Conservation (phyloP, 2,797 vertebrate species). For the Coccyzus lansbergi region DNA sequence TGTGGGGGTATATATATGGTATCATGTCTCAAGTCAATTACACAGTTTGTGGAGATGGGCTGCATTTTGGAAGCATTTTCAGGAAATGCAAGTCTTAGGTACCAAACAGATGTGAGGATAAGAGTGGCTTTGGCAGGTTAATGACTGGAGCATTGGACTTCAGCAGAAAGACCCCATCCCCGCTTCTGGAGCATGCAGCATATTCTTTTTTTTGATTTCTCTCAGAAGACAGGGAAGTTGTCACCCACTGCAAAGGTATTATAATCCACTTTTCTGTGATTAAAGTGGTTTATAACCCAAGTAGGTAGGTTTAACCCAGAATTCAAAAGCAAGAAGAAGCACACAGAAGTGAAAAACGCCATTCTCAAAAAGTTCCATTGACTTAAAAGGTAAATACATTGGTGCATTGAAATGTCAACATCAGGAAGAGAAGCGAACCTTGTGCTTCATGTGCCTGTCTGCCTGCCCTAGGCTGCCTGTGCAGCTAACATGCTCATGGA, state of each 20-base stretch:
- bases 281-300: not conserved
- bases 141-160: no score
- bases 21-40: not conserved
- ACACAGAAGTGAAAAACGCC: not conserved
- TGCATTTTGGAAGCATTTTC: not conserved
- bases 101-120: accelerated
- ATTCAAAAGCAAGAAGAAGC: not conserved
- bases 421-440: not conserved
- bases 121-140: not conserved
- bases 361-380: not conserved
- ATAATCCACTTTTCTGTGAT: not conserved
- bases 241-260: no score
- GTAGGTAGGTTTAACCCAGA: not conserved
- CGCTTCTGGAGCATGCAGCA: accelerated
- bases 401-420: accelerated
- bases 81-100: accelerated
- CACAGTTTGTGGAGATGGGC: not conserved
- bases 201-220: no score
- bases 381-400: not conserved
- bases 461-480: not conserved
- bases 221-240: not conserved
- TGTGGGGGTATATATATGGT: not conserved
- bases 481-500: accelerated
- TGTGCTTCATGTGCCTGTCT: accelerated
- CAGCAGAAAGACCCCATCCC: not conserved